Evolutionary conservation across 2,113 vertebrate species (phyloP), one percentile per base, ranked within the genome.

Genomic region (Uropsilus gracilis): DNA sequence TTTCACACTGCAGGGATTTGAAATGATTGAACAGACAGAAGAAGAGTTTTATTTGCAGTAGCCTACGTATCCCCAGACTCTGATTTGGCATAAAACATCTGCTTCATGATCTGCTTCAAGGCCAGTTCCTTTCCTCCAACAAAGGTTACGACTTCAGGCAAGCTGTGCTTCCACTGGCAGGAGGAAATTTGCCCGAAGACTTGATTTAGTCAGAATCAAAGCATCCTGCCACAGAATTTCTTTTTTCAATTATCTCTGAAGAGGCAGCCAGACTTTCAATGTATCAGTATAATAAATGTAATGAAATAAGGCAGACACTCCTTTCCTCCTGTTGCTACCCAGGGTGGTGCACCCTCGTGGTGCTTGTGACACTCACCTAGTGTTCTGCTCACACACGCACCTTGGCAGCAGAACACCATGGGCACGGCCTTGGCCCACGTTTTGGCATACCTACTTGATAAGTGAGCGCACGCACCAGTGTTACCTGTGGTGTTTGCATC

Each of bases 81-180:
- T 98, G 98, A 98, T 98, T 98, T 98, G 98, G 97, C 98, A 97
- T 98, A 98, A 98, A 99, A 98, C 99, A 99, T 99, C 98, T 99
- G 99, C 97, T 99, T 98, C 97, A 95, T 98, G 98, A 98, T 98
- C 97, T 98, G 97, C 98, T 98, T 98, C 97, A 98, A 98, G 98
- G 98, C 98, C 98, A 97, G 96, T 95, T 98, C 96, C 87, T 97
- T 98, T 98, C 94, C 32, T 9, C 97, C 97, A 94, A 77, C 96
- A 98, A 98, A 98, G 98, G 98, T 98, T 98, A 98, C 28, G 64
- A 98, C 98, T 98, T 98, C 84, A 98, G 97, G 97, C 98, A 98
- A 98, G 97, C 98, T 98, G 98, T 98, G 96, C 95, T 91, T 97
- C 97, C 24, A 3, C 96, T 96, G 93, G 96, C 24, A 88, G 87